phyloP scores from a whole-genome alignment of 2,113 vertebrate genomes.

The Saimiri boliviensis region DNA sequence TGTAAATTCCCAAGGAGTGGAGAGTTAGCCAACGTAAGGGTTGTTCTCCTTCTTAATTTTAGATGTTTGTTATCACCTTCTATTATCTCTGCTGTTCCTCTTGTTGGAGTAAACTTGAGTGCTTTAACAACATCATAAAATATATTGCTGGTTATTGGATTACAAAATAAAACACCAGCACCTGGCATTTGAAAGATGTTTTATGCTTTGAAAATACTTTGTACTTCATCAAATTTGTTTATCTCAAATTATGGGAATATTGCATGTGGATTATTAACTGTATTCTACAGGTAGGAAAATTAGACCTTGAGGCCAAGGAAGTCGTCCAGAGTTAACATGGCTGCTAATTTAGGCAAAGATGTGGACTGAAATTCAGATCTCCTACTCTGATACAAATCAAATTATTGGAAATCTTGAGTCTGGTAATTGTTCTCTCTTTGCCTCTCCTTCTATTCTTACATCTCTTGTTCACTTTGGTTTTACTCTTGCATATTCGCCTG shows the following conservation, averaged over 20 bases:
- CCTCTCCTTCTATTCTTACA: background rate
- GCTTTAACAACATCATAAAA: background rate
- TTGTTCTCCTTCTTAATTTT: background rate
- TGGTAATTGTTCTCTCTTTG: background rate
- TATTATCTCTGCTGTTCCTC: background rate
- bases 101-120: background rate
- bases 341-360: background rate
- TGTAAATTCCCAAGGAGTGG: background rate
- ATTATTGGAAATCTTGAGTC: background rate
- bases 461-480: background rate
- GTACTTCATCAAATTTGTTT: background rate
- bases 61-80: background rate
- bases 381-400: background rate
- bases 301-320: background rate
- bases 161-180: background rate
- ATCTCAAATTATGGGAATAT: background rate
- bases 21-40: background rate
- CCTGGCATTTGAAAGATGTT: background rate
- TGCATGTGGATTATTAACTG: background rate
- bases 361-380: background rate
- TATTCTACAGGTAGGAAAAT: background rate
- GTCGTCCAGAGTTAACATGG: background rate
- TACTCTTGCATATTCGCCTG: background rate
- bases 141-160: background rate
- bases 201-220: background rate